These are phyloP conservation scores for Lucilia cuprina DNA, from an alignment of 1,140 invertebrate genomes.

Conservation along the genomic window DNA sequence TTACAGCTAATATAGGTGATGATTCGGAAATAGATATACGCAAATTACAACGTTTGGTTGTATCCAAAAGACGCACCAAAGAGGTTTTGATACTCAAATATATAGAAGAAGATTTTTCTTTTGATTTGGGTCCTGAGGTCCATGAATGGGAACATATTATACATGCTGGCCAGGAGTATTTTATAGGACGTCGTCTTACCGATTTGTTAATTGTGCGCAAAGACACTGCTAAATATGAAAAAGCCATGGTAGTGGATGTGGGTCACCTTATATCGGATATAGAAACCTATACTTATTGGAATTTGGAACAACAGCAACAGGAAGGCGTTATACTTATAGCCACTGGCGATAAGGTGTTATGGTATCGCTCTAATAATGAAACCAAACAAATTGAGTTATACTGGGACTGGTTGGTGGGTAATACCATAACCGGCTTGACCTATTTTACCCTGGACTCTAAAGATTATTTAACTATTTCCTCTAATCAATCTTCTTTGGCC, in stretches of 20 bases:
- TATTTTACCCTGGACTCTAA: constrained; percentile 45
- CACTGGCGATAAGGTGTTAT: constrained; percentile 42
- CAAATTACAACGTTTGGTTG: constrained; percentile 47
- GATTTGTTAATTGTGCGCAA: constrained; percentile 42
- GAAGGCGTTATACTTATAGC: constrained; percentile 49
- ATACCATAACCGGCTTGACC: constrained; percentile 37
- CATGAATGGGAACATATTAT: constrained; percentile 48
- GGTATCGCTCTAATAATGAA: constrained; percentile 44
- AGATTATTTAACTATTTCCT: constrained; percentile 43
- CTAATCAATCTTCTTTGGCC: constrained; percentile 37
- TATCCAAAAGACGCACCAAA: constrained; percentile 50
- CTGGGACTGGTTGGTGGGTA: constrained; percentile 50
- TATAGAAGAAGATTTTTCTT: constrained; percentile 50
- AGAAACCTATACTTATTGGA: constrained; percentile 47
- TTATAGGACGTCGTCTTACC: constrained; percentile 44
- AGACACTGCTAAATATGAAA: constrained; percentile 31
- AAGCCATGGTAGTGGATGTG: constrained; percentile 29
- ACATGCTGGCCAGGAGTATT: constrained; percentile 43
- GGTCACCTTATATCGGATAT: constrained; percentile 35
- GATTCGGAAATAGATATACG: constrained; percentile 46
- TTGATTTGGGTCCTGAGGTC: constrained; percentile 44
- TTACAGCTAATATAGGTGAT: constrained; percentile 42
- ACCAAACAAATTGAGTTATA: constrained; percentile 32
- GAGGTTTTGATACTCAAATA: constrained; percentile 51
- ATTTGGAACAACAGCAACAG: constrained; percentile 39